Evolutionary conservation across 2,113 vertebrate species (phyloP).

Genomic region (Steatornis caripensis): DNA sequence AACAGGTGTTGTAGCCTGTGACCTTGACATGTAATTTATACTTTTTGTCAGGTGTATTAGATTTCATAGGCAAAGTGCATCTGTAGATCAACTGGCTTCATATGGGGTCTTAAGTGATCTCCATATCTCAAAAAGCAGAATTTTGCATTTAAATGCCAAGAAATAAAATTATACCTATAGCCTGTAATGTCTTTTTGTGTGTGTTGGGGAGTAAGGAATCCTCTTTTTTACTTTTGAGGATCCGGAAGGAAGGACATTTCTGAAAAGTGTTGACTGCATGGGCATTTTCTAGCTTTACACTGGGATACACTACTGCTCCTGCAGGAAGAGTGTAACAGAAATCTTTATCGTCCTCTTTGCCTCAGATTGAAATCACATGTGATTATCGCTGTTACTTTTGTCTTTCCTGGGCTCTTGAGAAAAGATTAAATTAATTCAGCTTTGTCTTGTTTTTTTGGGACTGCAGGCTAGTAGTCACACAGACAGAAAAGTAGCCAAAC

Average conservation of each 20-base stretch:
- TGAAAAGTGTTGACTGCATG: neutral
- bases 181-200: neutral
- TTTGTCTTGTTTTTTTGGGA: neutral
- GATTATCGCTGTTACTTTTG: neutral
- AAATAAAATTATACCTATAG: neutral
- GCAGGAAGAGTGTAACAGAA: neutral
- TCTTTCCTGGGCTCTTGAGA: neutral
- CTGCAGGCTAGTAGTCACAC: neutral
- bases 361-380: neutral
- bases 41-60: neutral
- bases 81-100: neutral
- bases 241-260: neutral
- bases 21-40: constrained; percentile 11
- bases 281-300: neutral
- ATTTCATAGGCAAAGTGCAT: neutral
- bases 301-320: neutral
- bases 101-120: neutral
- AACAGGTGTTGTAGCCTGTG: neutral
- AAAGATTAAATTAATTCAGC: neutral
- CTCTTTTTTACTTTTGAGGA: neutral
- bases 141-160: neutral
- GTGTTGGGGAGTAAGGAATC: neutral
- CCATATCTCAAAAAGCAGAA: neutral
- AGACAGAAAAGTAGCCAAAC: neutral
- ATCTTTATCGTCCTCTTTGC: neutral